A percentile compares a stretch with the other conserved stretches of the same genome.
phyloP scores from a whole-genome alignment of 2,888 invertebrate species.

The Spisula solida region DNA sequence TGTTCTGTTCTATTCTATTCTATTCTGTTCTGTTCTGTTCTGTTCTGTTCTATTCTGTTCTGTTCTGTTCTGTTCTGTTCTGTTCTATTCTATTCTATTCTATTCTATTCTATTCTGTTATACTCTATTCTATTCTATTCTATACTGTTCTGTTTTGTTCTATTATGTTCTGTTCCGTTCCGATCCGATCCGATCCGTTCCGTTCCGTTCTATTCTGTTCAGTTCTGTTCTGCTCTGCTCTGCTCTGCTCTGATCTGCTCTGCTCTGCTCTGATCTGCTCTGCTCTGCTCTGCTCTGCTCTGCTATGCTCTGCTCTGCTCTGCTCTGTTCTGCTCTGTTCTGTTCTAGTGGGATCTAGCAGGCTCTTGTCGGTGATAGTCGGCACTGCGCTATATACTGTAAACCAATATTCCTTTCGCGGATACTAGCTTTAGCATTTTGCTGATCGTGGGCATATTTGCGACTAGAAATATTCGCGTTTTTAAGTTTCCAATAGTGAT shows the following conservation, averaged over 20 bases:
- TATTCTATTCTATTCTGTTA: not conserved
- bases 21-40: not conserved
- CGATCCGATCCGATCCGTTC: not conserved
- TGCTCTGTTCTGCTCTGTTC: not conserved
- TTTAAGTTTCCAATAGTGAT: too few species aligned
- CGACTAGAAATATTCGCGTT: too few species aligned
- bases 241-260: conserved; percentile 1
- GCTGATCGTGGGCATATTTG: too few species aligned
- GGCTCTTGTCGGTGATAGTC: too few species aligned
- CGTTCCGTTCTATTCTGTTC: not conserved
- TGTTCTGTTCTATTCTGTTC: conserved; percentile 4
- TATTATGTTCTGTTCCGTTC: too few species aligned
- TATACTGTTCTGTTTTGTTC: not conserved
- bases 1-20: too few species aligned
- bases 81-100: conserved; percentile 1
- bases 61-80: conserved; percentile 14
- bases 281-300: not conserved
- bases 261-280: not conserved
- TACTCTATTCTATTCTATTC: not conserved
- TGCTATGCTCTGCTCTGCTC: conserved; percentile 4
- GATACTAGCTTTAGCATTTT: too few species aligned
- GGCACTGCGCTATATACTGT: too few species aligned
- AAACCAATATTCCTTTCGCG: too few species aligned
- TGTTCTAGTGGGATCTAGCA: too few species aligned
- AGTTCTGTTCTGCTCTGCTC: not conserved